Conservation (phyloP, 2,888 invertebrate species). For the Norana najaformis region DNA sequence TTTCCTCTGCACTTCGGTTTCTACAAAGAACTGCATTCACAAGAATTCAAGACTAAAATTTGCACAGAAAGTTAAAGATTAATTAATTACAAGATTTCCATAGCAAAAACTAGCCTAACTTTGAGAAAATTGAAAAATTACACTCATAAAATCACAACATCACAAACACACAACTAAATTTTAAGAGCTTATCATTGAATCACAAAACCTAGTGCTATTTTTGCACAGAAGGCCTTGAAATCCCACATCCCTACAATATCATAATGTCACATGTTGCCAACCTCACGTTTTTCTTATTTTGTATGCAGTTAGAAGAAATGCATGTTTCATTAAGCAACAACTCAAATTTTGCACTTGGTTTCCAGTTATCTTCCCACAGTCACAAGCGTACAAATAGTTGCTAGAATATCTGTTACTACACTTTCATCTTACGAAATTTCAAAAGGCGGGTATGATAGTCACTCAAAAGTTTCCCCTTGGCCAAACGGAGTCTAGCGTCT, state of each 20-base stretch:
- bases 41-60: conserved; percentile 13
- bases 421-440: too few species aligned
- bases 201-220: neutral
- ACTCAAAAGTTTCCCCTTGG: too few species aligned
- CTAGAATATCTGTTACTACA: too few species aligned
- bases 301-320: neutral
- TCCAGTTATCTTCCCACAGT: too few species aligned
- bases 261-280: too few species aligned
- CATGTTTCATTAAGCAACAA: neutral
- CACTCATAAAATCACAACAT: neutral
- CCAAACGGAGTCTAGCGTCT: too few species aligned
- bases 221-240: neutral
- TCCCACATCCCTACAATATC: neutral
- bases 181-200: neutral
- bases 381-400: too few species aligned
- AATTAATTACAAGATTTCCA: conserved; percentile 1
- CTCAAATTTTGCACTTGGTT: neutral
- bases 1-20: neutral
- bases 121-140: neutral
- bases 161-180: neutral
- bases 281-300: fast-evolving
- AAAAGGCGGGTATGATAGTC: too few species aligned
- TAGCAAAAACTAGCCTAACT: neutral
- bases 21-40: neutral
- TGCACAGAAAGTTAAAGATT: neutral